Conservation (phyloP, 2,113 vertebrate genomes). For the Columba livia region DNA sequence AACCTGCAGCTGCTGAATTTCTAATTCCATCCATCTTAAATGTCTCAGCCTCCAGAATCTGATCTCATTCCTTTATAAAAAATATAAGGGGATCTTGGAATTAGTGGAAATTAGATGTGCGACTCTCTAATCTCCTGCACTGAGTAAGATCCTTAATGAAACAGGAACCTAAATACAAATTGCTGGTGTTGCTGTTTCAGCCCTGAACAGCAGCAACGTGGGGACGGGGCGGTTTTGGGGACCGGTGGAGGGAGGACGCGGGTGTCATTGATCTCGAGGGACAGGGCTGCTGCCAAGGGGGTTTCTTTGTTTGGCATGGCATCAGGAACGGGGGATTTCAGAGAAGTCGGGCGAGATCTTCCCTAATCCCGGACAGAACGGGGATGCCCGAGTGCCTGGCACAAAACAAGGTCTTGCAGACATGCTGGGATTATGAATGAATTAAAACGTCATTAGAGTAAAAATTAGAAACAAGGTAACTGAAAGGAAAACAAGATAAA, state of each 20-base stretch:
- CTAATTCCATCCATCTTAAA: background rate
- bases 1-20: background rate
- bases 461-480: background rate
- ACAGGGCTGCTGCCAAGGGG: background rate
- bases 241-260: accelerated
- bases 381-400: background rate
- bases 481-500: background rate
- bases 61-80: conserved; percentile 5
- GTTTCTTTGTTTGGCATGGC: too few relatives aligned
- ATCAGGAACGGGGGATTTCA: background rate
- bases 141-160: background rate
- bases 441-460: too few relatives aligned
- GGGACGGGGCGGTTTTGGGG: accelerated
- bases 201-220: accelerated
- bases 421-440: accelerated
- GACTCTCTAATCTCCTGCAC: background rate
- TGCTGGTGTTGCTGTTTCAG: accelerated
- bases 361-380: accelerated
- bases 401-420: background rate
- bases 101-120: conserved; percentile 11
- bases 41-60: background rate
- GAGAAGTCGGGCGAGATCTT: accelerated
- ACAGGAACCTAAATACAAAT: accelerated
- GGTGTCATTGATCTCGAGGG: accelerated
- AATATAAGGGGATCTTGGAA: conserved; percentile 5